Conservation (phyloP, 2,113 vertebrate genomes). For the Suncus etruscus region DNA sequence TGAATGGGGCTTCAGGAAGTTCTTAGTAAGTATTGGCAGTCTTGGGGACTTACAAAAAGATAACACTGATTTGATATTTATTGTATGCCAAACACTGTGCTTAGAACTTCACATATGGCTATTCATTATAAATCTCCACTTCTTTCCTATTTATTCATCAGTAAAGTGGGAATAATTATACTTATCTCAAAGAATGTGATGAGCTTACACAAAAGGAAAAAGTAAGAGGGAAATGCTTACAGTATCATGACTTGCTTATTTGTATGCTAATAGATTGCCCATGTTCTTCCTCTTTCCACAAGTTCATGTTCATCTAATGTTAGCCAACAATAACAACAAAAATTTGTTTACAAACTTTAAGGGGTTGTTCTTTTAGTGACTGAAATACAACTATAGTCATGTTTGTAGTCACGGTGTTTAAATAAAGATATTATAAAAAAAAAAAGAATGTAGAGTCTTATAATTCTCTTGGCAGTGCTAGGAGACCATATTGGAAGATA, state of each 20-base stretch:
- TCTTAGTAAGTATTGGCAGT: background rate
- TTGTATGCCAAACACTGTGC: background rate
- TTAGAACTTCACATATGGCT: background rate
- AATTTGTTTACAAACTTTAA: background rate
- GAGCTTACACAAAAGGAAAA: conserved; percentile 9
- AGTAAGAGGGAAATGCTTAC: background rate
- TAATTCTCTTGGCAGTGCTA: no score
- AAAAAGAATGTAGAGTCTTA: no score
- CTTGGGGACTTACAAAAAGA: background rate
- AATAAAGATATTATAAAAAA: no score
- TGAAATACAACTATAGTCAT: no score
- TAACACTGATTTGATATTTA: background rate
- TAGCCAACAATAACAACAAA: background rate
- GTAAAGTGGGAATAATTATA: background rate
- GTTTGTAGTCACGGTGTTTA: no score
- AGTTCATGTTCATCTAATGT: background rate
- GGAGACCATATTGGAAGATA: no score
- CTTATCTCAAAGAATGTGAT: background rate
- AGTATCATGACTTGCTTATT: background rate
- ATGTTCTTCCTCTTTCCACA: background rate
- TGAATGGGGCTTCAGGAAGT: conserved; percentile 37
- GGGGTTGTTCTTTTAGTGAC: no score
- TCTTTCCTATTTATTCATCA: conserved; percentile 6
- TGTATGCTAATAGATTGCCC: background rate
- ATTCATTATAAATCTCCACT: background rate